phyloP scores from a whole-genome alignment of 2,797 vertebrate species.

The Chlorospingus semifuscus region DNA sequence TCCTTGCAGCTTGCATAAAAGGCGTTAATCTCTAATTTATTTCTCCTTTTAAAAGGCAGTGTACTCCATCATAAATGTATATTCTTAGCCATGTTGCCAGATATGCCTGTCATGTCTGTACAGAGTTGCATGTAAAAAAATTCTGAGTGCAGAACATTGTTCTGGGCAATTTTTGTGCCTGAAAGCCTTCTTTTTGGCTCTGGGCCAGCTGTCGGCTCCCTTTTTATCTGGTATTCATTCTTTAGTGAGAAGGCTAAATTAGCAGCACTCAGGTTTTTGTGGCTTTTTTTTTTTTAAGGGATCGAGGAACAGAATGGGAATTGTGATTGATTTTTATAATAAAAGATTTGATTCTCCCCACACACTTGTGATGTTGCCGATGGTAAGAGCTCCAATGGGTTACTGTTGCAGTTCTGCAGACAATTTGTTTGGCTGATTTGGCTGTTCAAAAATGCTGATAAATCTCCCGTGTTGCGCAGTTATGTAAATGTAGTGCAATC shows the following conservation, averaged over 20 bases:
- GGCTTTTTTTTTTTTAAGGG: neutral
- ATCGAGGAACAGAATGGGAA: conserved; percentile 53
- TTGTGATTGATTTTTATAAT: conserved; percentile 62
- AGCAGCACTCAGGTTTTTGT: conserved; percentile 56
- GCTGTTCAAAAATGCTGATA: conserved; percentile 68
- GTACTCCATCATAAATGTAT: conserved; percentile 26
- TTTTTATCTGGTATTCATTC: conserved; percentile 74
- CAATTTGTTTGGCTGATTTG: conserved; percentile 77
- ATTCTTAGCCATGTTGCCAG: conserved; percentile 3
- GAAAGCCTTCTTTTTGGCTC: conserved; percentile 69
- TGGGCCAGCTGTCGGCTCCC: conserved; percentile 64
- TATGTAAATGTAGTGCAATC: conserved; percentile 72
- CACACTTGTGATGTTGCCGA: conserved; percentile 51
- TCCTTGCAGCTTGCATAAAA: conserved; percentile 52
- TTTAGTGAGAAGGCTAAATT: conserved; percentile 68
- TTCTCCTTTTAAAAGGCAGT: conserved; percentile 38
- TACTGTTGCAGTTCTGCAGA: conserved; percentile 67
- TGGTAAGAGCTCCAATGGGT: conserved; percentile 27
- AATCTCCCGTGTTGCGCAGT: conserved; percentile 72
- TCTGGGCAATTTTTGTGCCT: conserved; percentile 42
- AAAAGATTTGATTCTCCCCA: conserved; percentile 47
- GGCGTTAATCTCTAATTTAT: conserved; percentile 59
- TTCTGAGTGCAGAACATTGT: conserved; percentile 16
- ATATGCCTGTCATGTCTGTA: neutral
- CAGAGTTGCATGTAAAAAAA: conserved; percentile 15